phyloP scores from a whole-genome alignment of 2,797 vertebrate genomes.

The Antennarius maculatus region DNA sequence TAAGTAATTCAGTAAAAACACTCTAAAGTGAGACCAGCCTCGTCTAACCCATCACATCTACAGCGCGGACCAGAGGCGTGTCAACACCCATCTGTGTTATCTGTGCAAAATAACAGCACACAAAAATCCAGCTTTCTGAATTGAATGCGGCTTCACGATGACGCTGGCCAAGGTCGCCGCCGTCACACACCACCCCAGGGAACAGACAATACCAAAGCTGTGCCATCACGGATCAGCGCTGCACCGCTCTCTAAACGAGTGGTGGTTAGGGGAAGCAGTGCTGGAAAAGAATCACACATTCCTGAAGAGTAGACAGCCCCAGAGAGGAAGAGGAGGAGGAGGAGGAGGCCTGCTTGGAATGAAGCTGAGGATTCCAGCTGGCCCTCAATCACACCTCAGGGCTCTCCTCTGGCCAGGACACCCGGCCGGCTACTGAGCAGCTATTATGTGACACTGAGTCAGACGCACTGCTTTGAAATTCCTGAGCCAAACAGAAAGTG shows the following conservation, averaged over 20 bases:
- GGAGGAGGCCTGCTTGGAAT: conserved; percentile 59
- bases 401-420: conserved; percentile 68
- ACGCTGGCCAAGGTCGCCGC: conserved; percentile 65
- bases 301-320: conserved; percentile 74
- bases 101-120: conserved; percentile 70
- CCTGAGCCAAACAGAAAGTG: conserved; percentile 53
- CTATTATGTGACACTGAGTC: conserved; percentile 69
- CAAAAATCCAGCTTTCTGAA: conserved; percentile 70
- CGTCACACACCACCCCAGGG: conserved; percentile 72
- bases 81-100: conserved; percentile 49
- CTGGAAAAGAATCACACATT: conserved; percentile 83
- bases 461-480: conserved; percentile 62
- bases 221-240: conserved; percentile 66
- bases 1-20: conserved; percentile 55
- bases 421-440: conserved; percentile 68
- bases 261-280: conserved; percentile 60
- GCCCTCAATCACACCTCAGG: conserved; percentile 61
- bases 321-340: conserved; percentile 63
- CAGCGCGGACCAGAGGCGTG: conserved; percentile 46
- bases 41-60: conserved; percentile 55
- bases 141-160: conserved; percentile 71
- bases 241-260: conserved; percentile 64
- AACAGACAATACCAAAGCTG: conserved; percentile 68
- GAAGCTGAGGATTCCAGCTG: conserved; percentile 74
- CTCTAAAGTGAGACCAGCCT: conserved; percentile 71